A percentile compares a stretch with the other conserved stretches of the same genome.
Evolutionary conservation across 2,113 vertebrate species (phyloP).

Genomic region (Anguilla rostrata): DNA sequence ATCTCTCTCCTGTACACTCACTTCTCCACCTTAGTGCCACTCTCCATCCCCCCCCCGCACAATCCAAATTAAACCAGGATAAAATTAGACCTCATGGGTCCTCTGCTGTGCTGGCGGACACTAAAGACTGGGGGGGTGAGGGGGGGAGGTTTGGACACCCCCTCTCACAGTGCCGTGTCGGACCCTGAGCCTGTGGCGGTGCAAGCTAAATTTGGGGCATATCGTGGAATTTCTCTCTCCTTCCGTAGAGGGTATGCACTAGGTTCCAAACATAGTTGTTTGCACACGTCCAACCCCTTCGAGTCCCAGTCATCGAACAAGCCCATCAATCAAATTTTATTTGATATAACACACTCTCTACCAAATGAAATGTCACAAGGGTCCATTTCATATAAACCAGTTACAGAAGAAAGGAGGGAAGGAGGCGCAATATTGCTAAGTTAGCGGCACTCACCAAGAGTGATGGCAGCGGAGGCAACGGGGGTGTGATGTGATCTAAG

Average conservation of each 20-base stretch:
- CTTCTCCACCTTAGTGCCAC: neutral
- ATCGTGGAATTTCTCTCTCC: neutral
- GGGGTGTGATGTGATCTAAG: neutral
- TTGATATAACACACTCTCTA: neutral
- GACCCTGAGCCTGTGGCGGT: neutral
- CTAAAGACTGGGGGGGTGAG: too few species aligned
- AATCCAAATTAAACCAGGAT: constrained; percentile 5
- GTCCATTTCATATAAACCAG: neutral
- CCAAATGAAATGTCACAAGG: neutral
- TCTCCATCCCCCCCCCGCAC: neutral
- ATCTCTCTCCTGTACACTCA: too few species aligned
- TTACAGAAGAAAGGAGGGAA: too few species aligned
- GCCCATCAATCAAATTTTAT: neutral
- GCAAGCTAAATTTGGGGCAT: neutral
- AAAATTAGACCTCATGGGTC: constrained; percentile 10
- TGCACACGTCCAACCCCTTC: neutral
- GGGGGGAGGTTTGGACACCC: too few species aligned
- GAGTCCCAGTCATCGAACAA: neutral
- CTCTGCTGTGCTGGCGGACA: neutral
- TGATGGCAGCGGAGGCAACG: neutral
- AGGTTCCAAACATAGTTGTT: neutral
- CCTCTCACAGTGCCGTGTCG: neutral
- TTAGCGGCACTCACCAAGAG: neutral
- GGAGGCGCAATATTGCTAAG: too few species aligned
- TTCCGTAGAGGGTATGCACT: neutral